Evolutionary conservation across 2,113 vertebrate species (phyloP).

Genomic region (Tyrannus savana): DNA sequence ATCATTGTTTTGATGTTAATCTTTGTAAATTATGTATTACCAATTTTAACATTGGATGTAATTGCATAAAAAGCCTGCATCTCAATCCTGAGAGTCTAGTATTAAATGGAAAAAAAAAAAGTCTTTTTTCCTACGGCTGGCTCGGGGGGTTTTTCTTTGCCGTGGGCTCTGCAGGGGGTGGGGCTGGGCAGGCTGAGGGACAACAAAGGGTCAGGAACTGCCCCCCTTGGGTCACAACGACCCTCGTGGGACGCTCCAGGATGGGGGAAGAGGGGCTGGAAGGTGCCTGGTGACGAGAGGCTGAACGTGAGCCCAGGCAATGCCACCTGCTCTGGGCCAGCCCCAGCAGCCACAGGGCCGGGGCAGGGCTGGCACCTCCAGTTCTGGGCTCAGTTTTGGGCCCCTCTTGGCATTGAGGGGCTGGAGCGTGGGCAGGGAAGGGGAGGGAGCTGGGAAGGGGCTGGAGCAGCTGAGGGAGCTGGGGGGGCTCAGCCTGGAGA

Average conservation of each 20-base stretch:
- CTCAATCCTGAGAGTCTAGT: constrained; percentile 86
- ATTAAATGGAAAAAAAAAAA: constrained; percentile 84
- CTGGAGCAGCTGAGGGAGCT: not conserved
- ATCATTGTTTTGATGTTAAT: constrained; percentile 88
- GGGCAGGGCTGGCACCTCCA: not conserved
- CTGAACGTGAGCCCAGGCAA: not conserved
- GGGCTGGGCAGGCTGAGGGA: not conserved
- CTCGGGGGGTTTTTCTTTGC: constrained; percentile 11
- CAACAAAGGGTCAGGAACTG: not conserved
- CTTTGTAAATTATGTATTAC: constrained; percentile 91
- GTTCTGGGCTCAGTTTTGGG: rapidly evolving
- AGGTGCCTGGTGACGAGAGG: not conserved
- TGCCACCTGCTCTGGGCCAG: not conserved
- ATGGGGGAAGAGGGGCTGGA: not conserved
- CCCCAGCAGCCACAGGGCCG: not conserved
- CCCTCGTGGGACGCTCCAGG: rapidly evolving
- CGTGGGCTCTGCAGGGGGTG: not conserved
- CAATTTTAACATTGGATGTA: constrained; percentile 90
- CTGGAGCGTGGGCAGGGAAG: not conserved
- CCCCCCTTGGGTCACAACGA: not conserved
- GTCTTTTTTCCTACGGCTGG: constrained; percentile 78
- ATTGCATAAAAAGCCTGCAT: constrained; percentile 86
- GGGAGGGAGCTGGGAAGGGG: not conserved
- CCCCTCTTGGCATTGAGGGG: rapidly evolving
- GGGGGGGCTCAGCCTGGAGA: not conserved